A percentile compares a stretch with the other conserved stretches of the same genome.
phyloP scores from a whole-genome alignment of 2,797 vertebrate species.

The Columba guinea region DNA sequence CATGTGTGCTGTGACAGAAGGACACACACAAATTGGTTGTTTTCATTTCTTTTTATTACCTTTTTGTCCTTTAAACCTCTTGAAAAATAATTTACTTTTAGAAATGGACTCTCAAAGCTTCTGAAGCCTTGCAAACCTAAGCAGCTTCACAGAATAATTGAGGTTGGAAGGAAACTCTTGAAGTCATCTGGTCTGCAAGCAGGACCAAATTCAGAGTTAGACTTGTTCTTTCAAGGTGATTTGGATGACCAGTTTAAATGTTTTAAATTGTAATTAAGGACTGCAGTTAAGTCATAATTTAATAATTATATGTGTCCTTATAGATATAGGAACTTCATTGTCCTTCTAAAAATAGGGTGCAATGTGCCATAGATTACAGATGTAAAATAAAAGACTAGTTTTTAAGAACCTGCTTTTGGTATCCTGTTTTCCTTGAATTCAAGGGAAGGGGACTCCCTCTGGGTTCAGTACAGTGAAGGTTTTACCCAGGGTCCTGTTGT shows the following conservation, averaged over 20 bases:
- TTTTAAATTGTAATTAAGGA: neutral
- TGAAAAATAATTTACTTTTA: neutral
- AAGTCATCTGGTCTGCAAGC: neutral
- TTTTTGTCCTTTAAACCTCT: neutral
- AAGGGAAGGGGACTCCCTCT: neutral
- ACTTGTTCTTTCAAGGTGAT: neutral
- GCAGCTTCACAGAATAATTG: neutral
- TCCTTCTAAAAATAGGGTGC: neutral
- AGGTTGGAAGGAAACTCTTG: neutral
- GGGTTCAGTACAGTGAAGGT: neutral
- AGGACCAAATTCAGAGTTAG: neutral
- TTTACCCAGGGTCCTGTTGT: neutral
- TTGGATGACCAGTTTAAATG: neutral
- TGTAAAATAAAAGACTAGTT: neutral
- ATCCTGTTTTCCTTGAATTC: neutral
- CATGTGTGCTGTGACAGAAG: neutral
- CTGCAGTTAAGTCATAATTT: neutral
- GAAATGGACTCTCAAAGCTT: neutral
- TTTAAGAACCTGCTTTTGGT: neutral
- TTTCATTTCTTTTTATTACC: neutral
- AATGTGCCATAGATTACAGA: neutral
- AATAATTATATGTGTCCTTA: neutral
- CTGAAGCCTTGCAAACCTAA: neutral
- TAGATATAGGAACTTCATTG: neutral
- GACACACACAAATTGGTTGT: neutral